Base-by-base conservation (phyloP, 2,888 invertebrate genomes). In the Hydroisotoma schaefferi region DNA sequence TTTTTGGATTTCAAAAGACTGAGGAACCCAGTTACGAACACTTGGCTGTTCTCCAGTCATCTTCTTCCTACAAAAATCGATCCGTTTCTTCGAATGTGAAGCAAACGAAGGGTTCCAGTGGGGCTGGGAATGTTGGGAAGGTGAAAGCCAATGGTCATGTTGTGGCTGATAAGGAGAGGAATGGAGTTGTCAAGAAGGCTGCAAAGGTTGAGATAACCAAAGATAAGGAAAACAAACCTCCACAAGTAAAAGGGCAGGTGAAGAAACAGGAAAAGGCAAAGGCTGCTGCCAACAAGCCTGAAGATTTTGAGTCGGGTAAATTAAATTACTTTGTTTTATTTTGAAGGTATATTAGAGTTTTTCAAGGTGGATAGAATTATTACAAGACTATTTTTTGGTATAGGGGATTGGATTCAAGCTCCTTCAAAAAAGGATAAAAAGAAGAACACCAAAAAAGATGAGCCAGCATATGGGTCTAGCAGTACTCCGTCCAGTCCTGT, bases 11-110 rank as follows among this genome's bases (percentile, higher is more conserved):
- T 79, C 87, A 86, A 79, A 84, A 86, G 65, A 85, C 87, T 70
- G 86, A 86, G 77, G 87, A 88, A 78, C 90, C 90, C 75, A 86
- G 87, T 75, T 87, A 87, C 77, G 86, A 86, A 75, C 86, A 87
- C 78, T 80, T 87, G 38, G 71, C 71, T 22, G 64, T 71, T 5
- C 63, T 71, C 20, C 68, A 71, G 47, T 57, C 61, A 8, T 60
- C 61, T 8, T 55, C 61, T 20, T 59, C 61, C 12, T 67, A 62
- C 28, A 64, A 67, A 43, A 51, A 55, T 4, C 61, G 58, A 52
- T 59, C 65, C 23, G 59, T 55, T 22, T 43, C 61, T 4, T 54
- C 43, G 22, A 59, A 64, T 15, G 52, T 51, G 18, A 65, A 64
- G 18, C 60, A 63, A 52, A 23, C 38, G 1, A 57, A 28, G 33